Evolutionary conservation across 1,140 invertebrate genomes (phyloP), one percentile per base, ranked within the genome.

Genomic region (Himalopsyche phryganea): DNA sequence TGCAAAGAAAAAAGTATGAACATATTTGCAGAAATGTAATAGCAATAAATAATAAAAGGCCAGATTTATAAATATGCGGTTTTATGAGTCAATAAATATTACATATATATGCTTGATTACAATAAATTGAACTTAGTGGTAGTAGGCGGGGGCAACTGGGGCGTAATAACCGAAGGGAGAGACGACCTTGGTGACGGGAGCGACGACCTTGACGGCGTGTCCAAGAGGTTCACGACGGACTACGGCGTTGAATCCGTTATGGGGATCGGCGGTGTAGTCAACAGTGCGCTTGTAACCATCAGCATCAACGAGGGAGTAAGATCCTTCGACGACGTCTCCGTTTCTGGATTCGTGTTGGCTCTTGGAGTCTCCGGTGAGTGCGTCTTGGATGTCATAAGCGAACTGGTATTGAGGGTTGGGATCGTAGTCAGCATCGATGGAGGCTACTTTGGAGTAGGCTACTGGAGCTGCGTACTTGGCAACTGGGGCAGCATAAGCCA

Each of bases 351-450:
- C 81, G 49, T 80, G 71, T 67, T 83, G 81, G 59, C 75, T 79
- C 68, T 84, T 83, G 65, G 76, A 75, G 65, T 83, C 81, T 11
- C 84, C 81, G 41, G 78, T 85, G 63, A 80, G 76, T 19, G 77
- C 72, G 52, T 84, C 82, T 64, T 81, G 74, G 18, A 84, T 74
- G 49, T 81, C 75, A 66, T 83, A 83, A 28, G 78, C 78, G 68
- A 76, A 82, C 44, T 73, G 74, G 66, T 81, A 81, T 66, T 81
- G 79, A 15, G 80, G 80, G 54, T 79, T 72, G 3, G 77, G 73
- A 63, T 82, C 79, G 61, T 79, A 81, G 32, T 76, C 75, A 14
- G 38, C 38, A 17, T 41, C 51, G 42, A 36, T 36, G 10, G 47
- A n/a, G n/a, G n/a, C n/a, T n/a, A n/a, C 53, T 13, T 32, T 44